Conservation (phyloP, 2,797 vertebrate genomes). For the Bucorvus abyssinicus region DNA sequence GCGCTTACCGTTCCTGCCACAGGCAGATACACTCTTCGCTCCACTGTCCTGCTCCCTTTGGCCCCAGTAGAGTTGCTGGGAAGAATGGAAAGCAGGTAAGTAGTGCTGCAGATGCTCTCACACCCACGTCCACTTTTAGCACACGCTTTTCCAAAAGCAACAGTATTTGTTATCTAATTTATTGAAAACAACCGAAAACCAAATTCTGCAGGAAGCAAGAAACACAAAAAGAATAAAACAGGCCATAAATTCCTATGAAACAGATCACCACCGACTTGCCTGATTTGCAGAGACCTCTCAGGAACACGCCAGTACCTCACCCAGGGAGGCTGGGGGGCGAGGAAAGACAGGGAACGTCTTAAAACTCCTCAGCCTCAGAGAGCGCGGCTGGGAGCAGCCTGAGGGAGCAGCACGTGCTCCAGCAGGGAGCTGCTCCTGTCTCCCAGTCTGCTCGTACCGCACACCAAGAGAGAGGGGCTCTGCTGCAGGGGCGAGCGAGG, state of each 20-base stretch:
- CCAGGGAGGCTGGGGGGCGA: neutral
- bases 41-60: neutral
- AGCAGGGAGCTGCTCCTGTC: neutral
- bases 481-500: rapidly evolving
- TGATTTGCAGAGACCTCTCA: neutral
- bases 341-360: neutral
- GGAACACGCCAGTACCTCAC: neutral
- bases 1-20: neutral
- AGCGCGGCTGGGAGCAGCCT: neutral
- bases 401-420: neutral
- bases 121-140: neutral
- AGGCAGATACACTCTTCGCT: neutral
- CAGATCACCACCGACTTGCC: neutral
- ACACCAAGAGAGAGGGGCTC: neutral
- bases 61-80: neutral
- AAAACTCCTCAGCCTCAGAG: neutral
- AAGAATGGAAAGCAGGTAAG: neutral
- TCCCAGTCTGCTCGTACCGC: neutral
- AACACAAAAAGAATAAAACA: neutral
- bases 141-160: neutral
- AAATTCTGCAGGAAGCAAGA: neutral
- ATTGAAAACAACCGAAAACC: neutral
- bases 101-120: neutral
- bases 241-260: neutral
- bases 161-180: neutral